Evolutionary conservation across 1,140 invertebrate species (phyloP).

Genomic region (Caenorhabditis elegans): WBcel235 BX284605.5:6784501-6785000

Average conservation of each 20-base stretch:
- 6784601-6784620: conserved; percentile 12
- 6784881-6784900: neutral
- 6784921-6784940: too few relatives aligned
- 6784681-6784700: neutral
- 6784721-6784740: conserved; percentile 35
- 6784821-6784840: too few relatives aligned
- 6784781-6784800: neutral
- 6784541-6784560: conserved; percentile 9
- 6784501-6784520: conserved; percentile 33
- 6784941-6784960: neutral
- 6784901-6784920: neutral
- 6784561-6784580: neutral
- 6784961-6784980: neutral
- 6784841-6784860: neutral
- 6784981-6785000: neutral
- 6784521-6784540: conserved; percentile 5
- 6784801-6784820: neutral
- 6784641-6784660: conserved; percentile 39
- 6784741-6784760: conserved; percentile 20
- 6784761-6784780: neutral
- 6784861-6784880: neutral
- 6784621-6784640: conserved; percentile 29
- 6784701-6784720: conserved; percentile 25
- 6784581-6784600: neutral
- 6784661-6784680: too few relatives aligned